A percentile compares a stretch with the other conserved stretches of the same genome.
Evolutionary conservation across 1,140 invertebrate species (phyloP).

Genomic region (Patella vulgata): DNA sequence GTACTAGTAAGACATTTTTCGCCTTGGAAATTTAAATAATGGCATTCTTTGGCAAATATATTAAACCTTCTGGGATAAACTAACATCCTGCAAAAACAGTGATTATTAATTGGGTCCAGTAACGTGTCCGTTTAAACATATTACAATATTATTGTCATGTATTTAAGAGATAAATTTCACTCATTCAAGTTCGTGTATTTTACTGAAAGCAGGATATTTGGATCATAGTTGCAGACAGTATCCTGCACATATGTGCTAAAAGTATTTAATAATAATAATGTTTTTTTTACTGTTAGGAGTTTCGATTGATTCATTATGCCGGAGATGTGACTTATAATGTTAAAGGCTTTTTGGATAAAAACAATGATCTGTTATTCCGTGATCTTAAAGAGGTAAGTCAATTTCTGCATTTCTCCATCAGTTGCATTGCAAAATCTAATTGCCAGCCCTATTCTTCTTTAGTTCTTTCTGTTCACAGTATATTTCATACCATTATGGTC

Average conservation of each 20-base stretch:
- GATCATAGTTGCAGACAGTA: too few relatives aligned
- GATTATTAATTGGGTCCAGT: too few relatives aligned
- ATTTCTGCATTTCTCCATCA: background rate
- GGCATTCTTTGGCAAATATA: background rate
- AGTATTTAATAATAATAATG: too few relatives aligned
- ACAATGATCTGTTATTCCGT: constrained; percentile 89
- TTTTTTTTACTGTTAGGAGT: too few relatives aligned
- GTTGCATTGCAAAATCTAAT: background rate
- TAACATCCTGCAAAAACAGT: background rate
- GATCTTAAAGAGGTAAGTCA: constrained; percentile 75
- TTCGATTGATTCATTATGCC: constrained; percentile 88
- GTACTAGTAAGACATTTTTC: too few relatives aligned
- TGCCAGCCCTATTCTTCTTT: background rate
- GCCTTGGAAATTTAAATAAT: background rate
- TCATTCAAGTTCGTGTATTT: too few relatives aligned
- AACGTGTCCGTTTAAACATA: too few relatives aligned
- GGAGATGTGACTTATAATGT: constrained; percentile 91
- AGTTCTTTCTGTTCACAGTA: background rate
- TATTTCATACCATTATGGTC: constrained; percentile 4
- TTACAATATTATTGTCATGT: too few relatives aligned
- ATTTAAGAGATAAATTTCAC: too few relatives aligned
- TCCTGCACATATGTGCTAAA: too few relatives aligned
- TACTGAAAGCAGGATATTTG: too few relatives aligned
- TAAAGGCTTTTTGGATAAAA: constrained; percentile 89
- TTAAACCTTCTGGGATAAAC: background rate